A percentile compares a stretch with the other conserved stretches of the same genome.
phyloP scores from a whole-genome alignment of 1,140 invertebrate genomes.

The Arion vulgaris region DNA sequence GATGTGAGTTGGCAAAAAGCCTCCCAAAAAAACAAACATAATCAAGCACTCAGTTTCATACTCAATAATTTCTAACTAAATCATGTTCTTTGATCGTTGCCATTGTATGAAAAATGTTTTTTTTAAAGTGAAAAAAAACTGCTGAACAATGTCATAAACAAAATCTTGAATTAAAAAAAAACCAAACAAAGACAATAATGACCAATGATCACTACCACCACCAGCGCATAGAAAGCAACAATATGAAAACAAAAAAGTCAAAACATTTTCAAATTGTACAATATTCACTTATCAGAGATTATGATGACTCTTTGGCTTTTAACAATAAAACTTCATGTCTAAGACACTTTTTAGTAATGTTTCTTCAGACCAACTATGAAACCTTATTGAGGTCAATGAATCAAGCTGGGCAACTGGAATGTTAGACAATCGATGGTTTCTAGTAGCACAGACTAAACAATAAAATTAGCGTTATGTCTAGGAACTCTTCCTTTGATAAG shows the following conservation, averaged over 20 bases:
- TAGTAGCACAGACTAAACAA: constrained; percentile 1
- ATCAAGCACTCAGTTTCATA: neutral
- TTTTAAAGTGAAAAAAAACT: neutral
- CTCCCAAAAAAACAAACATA: neutral
- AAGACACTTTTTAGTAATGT: neutral
- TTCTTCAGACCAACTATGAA: constrained; percentile 6
- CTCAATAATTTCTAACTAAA: neutral
- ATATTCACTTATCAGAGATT: neutral
- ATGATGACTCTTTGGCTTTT: neutral
- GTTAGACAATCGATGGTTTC: neutral
- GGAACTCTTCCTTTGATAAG: neutral
- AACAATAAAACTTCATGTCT: neutral
- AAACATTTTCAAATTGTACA: neutral
- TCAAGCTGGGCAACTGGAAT: constrained; percentile 12
- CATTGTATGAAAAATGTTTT: neutral
- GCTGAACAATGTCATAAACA: neutral
- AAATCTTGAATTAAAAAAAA: constrained; percentile 35
- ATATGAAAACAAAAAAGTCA: neutral
- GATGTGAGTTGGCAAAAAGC: constrained; percentile 3
- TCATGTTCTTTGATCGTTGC: constrained; percentile 9
- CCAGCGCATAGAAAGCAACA: constrained; percentile 8
- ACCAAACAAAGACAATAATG: neutral
- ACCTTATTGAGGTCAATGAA: neutral
- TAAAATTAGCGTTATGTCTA: neutral
- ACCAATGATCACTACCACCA: neutral